Evolutionary conservation across 1,140 invertebrate species (phyloP).

Genomic region (silkworm (Bombyx mori)): ASM3026992v2 NC_085116.1:10864501-10865000

Average conservation of each 20-base stretch:
- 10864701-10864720: neutral
- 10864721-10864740: neutral
- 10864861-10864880: neutral
- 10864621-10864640: too few relatives aligned
- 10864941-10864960: conserved; percentile 54
- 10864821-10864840: too few relatives aligned
- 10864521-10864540: too few relatives aligned
- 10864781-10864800: conserved; percentile 57
- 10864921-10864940: conserved; percentile 16
- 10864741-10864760: conserved; percentile 78
- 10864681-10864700: too few relatives aligned
- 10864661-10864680: too few relatives aligned
- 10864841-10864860: too few relatives aligned
- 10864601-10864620: too few relatives aligned
- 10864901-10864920: conserved; percentile 14
- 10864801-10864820: conserved; percentile 57
- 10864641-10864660: too few relatives aligned
- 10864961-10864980: conserved; percentile 61
- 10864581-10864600: too few relatives aligned
- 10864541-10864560: too few relatives aligned
- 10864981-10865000: conserved; percentile 68
- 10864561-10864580: too few relatives aligned
- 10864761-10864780: conserved; percentile 67
- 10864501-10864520: too few relatives aligned
- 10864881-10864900: conserved; percentile 14